A percentile compares a stretch with the other conserved stretches of the same genome.
These are phyloP conservation scores for Perodicticus potto DNA, from an alignment of 2,797 vertebrate species.

Conservation along the genomic window DNA sequence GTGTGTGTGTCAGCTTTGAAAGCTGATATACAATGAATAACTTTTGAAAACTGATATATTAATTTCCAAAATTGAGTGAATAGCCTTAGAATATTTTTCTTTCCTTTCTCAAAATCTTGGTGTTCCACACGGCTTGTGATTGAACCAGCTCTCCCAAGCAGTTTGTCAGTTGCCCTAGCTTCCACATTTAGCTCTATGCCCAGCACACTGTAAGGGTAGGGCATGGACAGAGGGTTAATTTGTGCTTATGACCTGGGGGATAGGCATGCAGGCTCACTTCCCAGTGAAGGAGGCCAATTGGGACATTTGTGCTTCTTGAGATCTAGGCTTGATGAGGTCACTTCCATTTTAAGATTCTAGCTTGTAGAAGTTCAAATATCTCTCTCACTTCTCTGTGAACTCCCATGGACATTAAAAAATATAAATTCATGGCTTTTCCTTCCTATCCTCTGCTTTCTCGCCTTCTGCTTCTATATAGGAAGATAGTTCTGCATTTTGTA, in stretches of 20 bases:
- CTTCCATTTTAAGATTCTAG: neutral
- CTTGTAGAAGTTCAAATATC: neutral
- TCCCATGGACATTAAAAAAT: neutral
- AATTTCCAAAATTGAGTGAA: neutral
- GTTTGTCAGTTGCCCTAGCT: neutral
- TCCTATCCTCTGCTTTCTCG: neutral
- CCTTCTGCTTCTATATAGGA: neutral
- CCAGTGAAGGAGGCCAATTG: neutral
- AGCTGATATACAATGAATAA: neutral
- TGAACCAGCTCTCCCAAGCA: neutral
- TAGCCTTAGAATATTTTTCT: slow-evolving; percentile 3
- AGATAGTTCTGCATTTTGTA: neutral
- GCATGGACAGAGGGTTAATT: neutral
- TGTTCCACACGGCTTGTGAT: neutral
- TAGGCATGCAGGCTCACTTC: neutral
- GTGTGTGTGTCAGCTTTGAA: neutral
- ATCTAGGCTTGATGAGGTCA: neutral
- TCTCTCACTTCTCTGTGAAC: neutral
- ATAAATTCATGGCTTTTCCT: neutral
- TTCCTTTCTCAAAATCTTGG: neutral
- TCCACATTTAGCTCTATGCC: neutral
- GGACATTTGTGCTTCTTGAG: neutral
- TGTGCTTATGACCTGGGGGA: neutral
- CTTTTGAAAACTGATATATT: neutral
- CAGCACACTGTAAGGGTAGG: neutral